A percentile compares a stretch with the other conserved stretches of the same genome.
These are phyloP conservation scores for Petrocephalus microphthalmus DNA, from an alignment of 2,113 vertebrate genomes.

Conservation along the genomic window DNA sequence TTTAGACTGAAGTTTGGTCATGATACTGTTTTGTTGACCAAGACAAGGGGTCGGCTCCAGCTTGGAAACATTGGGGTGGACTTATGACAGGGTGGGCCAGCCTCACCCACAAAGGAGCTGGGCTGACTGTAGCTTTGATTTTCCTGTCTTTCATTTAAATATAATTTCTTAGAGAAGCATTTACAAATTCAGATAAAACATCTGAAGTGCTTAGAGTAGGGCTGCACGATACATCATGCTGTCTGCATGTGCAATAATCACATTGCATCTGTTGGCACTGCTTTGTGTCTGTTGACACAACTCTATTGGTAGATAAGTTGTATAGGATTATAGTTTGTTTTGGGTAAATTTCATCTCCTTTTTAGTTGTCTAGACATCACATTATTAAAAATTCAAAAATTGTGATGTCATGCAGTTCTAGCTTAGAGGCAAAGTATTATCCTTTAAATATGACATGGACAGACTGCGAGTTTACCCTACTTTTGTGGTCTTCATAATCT, in stretches of 20 bases:
- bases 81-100: background rate
- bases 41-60: background rate
- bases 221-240: background rate
- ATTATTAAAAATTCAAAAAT: background rate
- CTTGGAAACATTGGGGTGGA: background rate
- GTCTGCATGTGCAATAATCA: background rate
- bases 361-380: background rate
- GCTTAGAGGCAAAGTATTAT: background rate
- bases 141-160: background rate
- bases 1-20: background rate
- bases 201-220: background rate
- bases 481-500: background rate
- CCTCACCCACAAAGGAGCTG: background rate
- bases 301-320: background rate
- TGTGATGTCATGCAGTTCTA: background rate
- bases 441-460: background rate
- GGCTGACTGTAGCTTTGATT: background rate
- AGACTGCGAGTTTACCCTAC: background rate
- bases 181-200: background rate
- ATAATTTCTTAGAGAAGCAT: background rate
- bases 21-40: background rate
- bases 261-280: background rate
- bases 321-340: background rate
- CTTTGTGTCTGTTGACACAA: background rate
- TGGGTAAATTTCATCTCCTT: background rate